Base-by-base conservation (phyloP, 2,888 invertebrate species). In the Tetramorium bicarinatum region DNA sequence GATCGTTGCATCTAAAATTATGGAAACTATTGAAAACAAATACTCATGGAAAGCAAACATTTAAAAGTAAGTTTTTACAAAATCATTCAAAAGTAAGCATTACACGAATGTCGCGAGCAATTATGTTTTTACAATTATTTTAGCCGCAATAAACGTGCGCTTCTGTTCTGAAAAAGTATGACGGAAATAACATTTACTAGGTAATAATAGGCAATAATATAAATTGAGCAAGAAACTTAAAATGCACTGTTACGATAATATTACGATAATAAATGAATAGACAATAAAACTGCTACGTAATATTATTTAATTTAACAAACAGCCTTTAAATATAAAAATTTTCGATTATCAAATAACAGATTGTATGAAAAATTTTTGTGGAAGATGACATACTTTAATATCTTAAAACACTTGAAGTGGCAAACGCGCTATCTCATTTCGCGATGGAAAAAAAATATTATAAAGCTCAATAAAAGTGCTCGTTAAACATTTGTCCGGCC, bases 401-500 rank as follows among this genome's bases (percentile, higher is more conserved):
- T 41, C 8, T 8, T 44, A 8, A 15, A 15, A 52, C 18, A 49
- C 7, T 66, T 52, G 52, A 69, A 9, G 15, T 54, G 71, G 9
- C 52, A 4, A 71, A 25, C 3, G 6, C 34, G 11, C 9, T 11
- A 21, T 21, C 18, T 13, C 15, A 49, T 47, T 62, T 44, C 21
- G 44, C 49, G 62, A 62, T 34, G 34, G 38, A 18, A 62, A 34
- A 34, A 62, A 34, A n/a, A 15, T 29, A n/a, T 18, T 9, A 49
- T 67, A 71, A 71, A 34, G 34, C 8, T 38, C n/a, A 21, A 49
- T 34, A 49, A 76, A 21, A 29, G 47, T 59, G 25, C 13, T 25
- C 29, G 4, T 54, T 61, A 59, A 85, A 86, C 85, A 85, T 82
- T 86, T 87, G 84, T 61, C 59, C 18, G 49, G 6, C 71, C 38